phyloP scores from a whole-genome alignment of 2,888 invertebrate species.

The Malachius bipustulatus region DNA sequence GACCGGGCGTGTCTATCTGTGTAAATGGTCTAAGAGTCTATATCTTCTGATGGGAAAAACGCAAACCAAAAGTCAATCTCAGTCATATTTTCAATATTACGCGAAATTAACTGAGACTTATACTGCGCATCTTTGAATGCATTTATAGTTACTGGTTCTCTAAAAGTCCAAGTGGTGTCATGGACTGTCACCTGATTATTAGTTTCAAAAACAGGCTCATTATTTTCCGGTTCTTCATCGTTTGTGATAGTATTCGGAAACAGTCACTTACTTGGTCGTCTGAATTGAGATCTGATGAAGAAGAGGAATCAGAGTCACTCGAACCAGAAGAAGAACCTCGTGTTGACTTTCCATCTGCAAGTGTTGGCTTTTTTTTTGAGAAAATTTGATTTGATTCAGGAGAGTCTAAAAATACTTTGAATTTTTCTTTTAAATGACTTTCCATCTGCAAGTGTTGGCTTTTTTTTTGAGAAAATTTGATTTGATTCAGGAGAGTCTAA shows the following conservation, averaged over 20 bases:
- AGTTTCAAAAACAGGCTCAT: neutral
- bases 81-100: too few species aligned
- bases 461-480: conserved; percentile 1
- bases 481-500: conserved; percentile 3
- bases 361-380: conserved; percentile 2
- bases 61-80: too few species aligned
- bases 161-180: conserved; percentile 3
- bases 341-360: neutral
- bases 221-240: conserved; percentile 2
- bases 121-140: too few species aligned
- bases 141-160: too few species aligned
- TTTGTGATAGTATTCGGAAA: neutral
- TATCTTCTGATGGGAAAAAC: too few species aligned
- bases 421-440: conserved; percentile 1
- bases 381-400: neutral
- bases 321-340: conserved; percentile 3
- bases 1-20: too few species aligned
- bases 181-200: conserved; percentile 3
- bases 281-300: conserved; percentile 2
- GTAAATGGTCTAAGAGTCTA: too few species aligned
- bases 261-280: conserved; percentile 2
- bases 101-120: too few species aligned
- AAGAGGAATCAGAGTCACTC: conserved; percentile 2
- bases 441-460: neutral
- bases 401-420: neutral